Evolutionary conservation across 2,888 invertebrate genomes (phyloP), one percentile per base, ranked within the genome.

Genomic region (Mythimna vitellina): DNA sequence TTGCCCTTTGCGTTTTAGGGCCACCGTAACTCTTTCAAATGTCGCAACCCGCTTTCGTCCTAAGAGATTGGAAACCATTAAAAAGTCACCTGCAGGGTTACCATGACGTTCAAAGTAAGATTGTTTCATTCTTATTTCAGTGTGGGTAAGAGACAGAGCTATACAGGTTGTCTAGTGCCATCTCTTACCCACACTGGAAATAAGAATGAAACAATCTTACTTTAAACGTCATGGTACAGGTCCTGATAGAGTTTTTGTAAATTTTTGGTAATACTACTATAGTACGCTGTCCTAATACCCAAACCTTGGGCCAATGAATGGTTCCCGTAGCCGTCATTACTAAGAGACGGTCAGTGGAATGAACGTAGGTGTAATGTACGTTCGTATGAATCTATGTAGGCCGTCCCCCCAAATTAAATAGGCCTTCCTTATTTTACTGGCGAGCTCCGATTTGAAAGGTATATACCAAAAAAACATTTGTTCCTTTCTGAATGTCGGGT

Each of bases 371-470:
- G 76, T 68, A 76, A 42, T 35, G 7, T 46, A 46, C 8, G 12
- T 54, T 12, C n/a, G 12, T 53, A 42, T 17, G 42, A 42, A 68
- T 46, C 76, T 68, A 46, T 35, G 73, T 68, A 53, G 58, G 76
- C 25, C 56, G 38, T 20, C 42, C 69, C 68, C 22, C 42, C 29
- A 74, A 76, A 69, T 60, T 20, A 46, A 35, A 76, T 76, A 22
- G n/a, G 14, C n/a, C 46, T 35, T 68, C 25, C 58, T 53, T 35
- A 68, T 68, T 46, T 69, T 53, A 12, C 51, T 35, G 29, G 9
- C 22, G 35, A 12, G 51, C 4, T 46, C 58, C 14, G 20, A 42
- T 17, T 67, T 51, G 12, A 38, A 73, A 25, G 74, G 20, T 62
- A 49, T 10, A 38, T 51, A 32, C n/a, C 38, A 29, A 25, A 56